Conservation (phyloP, 1,140 invertebrate species). For the Sinella curviseta region DNA sequence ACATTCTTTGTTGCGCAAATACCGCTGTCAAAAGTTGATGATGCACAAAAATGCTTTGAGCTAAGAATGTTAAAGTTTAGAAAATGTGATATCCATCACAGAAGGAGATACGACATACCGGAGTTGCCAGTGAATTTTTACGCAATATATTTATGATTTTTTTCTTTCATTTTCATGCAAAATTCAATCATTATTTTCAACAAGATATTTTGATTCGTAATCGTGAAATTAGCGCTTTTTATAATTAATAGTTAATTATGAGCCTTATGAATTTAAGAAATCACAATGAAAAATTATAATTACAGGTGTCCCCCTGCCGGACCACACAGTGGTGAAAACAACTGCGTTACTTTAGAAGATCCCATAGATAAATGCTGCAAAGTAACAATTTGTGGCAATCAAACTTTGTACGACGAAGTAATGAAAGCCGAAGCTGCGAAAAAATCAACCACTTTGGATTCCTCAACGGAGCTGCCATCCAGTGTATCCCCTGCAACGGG, state of each 20-base stretch:
- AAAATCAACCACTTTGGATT: neutral
- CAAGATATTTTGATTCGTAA: too few relatives aligned
- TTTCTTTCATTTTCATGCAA: too few relatives aligned
- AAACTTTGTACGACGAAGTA: conserved; percentile 41
- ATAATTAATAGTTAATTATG: too few relatives aligned
- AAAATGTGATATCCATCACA: too few relatives aligned
- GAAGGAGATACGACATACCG: too few relatives aligned
- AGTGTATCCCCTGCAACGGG: neutral
- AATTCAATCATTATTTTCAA: too few relatives aligned
- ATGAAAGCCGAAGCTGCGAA: conserved; percentile 40
- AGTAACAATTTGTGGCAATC: conserved; percentile 56
- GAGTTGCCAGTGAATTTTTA: too few relatives aligned
- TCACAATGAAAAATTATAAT: neutral
- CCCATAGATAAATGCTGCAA: conserved; percentile 79
- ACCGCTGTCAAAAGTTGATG: neutral
- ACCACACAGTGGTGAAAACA: conserved; percentile 59
- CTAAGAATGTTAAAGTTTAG: too few relatives aligned
- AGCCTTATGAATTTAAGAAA: neutral
- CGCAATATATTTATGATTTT: too few relatives aligned
- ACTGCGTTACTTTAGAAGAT: conserved; percentile 72
- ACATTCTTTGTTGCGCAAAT: neutral
- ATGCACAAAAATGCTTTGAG: neutral
- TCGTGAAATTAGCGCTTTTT: too few relatives aligned
- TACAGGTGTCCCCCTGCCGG: conserved; percentile 60
- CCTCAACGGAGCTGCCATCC: neutral